Evolutionary conservation across 1,140 invertebrate genomes (phyloP), one percentile per base, ranked within the genome.

Genomic region (Bombus picipes): DNA sequence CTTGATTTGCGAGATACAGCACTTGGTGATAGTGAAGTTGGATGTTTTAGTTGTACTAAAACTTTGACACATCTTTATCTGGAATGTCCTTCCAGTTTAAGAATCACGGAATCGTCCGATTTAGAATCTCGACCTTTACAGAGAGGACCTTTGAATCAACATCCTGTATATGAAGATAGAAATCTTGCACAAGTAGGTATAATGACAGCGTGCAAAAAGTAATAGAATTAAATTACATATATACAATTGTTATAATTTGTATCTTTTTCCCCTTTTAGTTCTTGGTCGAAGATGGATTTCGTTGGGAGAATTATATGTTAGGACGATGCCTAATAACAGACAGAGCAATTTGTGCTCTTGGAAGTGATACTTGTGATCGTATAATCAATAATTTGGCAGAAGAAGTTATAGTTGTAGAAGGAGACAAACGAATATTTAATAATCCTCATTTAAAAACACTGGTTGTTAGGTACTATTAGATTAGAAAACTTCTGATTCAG

Each of bases 1-100:
- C 92, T 97, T 41, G 97, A 97, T 91, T 92, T 97, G 28, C 95
- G 97, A 77, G 96, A 96, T 80, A 97, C 97, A 0, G 95, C 96
- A 1, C 95, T 97, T 22, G 96, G 96, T 22, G 97, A 97, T 88
- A 96, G 96, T 13, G 97, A 97, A 93, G 95, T 97, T 32, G 96
- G 96, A 65, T 96, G 97, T 84, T 96, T 97, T 78, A 96, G 96
- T 87, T 96, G 96, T 83, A 95, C 96, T 65, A 94, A 95, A 53
- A 95, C 94, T 10, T 94, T 97, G n/a, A 95, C 95, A 39, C 96
- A 97, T 92, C 91, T 97, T 34, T 96, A 96, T 87, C 90, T 97
- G 71, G 96, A 96, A 85, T 95, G 95, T 59, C 95, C 96, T 6
- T 91, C 81, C n/a, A 86, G 18, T 81, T 89, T 80, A 80, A 10